Evolutionary conservation across 1,140 invertebrate genomes (phyloP).

Genomic region (Rhynchophorus ferrugineus): DNA sequence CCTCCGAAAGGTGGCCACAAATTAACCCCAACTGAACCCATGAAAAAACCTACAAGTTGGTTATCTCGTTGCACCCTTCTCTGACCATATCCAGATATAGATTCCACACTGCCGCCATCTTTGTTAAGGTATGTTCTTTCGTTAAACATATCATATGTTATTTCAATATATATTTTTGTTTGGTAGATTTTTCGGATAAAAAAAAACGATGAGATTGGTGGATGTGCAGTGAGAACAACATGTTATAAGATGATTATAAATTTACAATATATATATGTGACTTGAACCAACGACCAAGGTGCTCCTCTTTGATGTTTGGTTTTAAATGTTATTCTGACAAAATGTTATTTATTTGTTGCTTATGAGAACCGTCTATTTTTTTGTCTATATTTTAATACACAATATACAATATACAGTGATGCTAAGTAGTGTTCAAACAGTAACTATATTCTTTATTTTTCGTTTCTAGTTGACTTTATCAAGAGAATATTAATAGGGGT

Average conservation of each 20-base stretch:
- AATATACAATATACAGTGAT: too few relatives aligned
- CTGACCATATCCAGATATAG: constrained; percentile 49
- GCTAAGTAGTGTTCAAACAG: too few relatives aligned
- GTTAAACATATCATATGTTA: too few relatives aligned
- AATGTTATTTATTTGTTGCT: too few relatives aligned
- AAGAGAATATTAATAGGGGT: too few relatives aligned
- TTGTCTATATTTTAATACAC: not conserved
- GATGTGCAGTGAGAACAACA: constrained; percentile 1
- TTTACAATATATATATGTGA: constrained; percentile 9
- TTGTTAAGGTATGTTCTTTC: constrained; percentile 8
- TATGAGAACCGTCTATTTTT: not conserved
- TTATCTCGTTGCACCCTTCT: constrained; percentile 65
- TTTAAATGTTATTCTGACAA: not conserved
- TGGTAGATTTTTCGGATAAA: constrained; percentile 7
- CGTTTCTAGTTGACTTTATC: too few relatives aligned
- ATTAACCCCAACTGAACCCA: constrained; percentile 60
- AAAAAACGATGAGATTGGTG: constrained; percentile 4
- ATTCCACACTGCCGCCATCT: constrained; percentile 5
- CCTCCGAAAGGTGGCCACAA: constrained; percentile 67
- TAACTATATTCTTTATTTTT: too few relatives aligned
- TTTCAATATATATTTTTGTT: too few relatives aligned
- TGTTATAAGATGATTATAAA: not conserved
- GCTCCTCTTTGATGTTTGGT: constrained; percentile 9
- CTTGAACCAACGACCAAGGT: constrained; percentile 12
- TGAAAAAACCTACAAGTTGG: constrained; percentile 66